A percentile compares a stretch with the other conserved stretches of the same genome.
Evolutionary conservation across 2,113 vertebrate genomes (phyloP).

Genomic region (Pelusios castaneus): DNA sequence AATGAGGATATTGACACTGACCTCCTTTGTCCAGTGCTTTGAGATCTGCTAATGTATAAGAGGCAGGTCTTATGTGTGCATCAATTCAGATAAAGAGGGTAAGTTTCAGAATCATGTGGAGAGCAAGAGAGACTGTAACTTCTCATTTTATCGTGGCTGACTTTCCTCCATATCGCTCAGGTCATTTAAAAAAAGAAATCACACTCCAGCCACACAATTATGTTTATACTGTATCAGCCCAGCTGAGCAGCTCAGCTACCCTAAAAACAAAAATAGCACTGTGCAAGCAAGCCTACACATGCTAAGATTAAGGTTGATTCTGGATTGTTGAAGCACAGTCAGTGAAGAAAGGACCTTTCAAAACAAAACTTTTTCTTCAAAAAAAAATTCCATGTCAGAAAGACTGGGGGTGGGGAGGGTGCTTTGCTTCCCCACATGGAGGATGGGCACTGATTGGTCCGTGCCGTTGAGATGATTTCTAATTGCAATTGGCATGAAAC

Average conservation of each 20-base stretch:
- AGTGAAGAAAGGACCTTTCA: accelerated
- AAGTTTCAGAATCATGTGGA: neutral
- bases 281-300: neutral
- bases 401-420: neutral
- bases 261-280: neutral
- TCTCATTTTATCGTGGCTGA: too few relatives aligned
- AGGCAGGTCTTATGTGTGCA: too few relatives aligned
- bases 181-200: neutral
- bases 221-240: neutral
- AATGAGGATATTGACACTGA: too few relatives aligned
- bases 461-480: accelerated
- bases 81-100: neutral
- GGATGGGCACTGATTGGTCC: accelerated
- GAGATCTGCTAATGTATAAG: neutral
- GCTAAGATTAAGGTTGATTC: neutral
- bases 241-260: neutral
- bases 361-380: neutral
- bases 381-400: too few relatives aligned
- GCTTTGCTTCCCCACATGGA: accelerated
- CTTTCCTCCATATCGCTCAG: neutral
- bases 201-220: neutral
- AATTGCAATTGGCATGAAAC: neutral
- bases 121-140: neutral
- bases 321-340: neutral
- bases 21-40: neutral